Conservation (phyloP, 2,797 vertebrate genomes). For the Ficedula albicollis region DNA sequence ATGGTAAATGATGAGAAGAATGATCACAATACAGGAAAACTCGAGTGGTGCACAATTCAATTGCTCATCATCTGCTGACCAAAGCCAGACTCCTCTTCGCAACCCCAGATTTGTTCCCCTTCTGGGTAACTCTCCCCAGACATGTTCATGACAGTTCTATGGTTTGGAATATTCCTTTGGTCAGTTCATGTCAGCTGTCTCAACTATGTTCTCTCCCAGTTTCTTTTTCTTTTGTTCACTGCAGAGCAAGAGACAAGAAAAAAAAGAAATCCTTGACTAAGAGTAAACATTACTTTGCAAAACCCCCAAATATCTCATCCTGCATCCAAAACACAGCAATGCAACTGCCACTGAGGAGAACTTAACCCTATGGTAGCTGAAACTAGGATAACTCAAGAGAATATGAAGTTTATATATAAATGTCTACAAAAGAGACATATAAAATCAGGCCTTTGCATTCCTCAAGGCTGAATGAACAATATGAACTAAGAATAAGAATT, state of each 20-base stretch:
- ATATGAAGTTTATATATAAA: neutral
- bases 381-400: neutral
- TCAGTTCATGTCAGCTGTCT: neutral
- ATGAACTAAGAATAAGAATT: neutral
- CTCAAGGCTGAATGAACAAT: neutral
- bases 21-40: neutral
- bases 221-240: neutral
- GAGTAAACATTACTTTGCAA: neutral
- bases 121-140: neutral
- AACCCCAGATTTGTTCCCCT: neutral
- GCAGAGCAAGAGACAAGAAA: neutral
- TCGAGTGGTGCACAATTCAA: neutral
- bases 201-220: too few relatives aligned
- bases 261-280: neutral
- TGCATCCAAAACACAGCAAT: neutral
- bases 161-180: neutral
- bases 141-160: too few relatives aligned
- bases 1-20: neutral
- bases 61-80: accelerated
- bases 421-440: neutral
- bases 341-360: neutral
- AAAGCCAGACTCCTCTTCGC: accelerated
- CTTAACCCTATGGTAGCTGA: neutral
- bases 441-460: neutral
- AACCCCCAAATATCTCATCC: neutral